A percentile compares a stretch with the other conserved stretches of the same genome.
Evolutionary conservation across 2,113 vertebrate species (phyloP).

Genomic region (Empidonax traillii): DNA sequence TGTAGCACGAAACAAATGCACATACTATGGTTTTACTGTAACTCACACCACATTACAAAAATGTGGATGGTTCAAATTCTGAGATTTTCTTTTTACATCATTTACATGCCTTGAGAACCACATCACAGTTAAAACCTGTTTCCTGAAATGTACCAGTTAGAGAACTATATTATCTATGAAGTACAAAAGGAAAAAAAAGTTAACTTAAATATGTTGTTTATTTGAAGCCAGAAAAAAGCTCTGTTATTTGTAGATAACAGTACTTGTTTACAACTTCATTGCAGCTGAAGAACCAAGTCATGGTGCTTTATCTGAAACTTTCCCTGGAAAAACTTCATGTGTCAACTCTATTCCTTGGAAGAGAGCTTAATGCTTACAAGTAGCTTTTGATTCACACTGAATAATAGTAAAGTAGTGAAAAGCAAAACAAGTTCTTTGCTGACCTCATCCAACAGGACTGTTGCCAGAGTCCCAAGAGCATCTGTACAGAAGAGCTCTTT

Average conservation of each 20-base stretch:
- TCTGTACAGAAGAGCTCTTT: neutral
- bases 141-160: neutral
- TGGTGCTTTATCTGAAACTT: neutral
- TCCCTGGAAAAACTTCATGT: neutral
- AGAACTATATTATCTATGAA: neutral
- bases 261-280: neutral
- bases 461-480: neutral
- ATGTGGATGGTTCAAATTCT: neutral
- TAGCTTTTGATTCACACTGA: neutral
- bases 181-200: neutral
- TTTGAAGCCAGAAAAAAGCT: neutral
- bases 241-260: neutral
- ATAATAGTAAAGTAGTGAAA: neutral
- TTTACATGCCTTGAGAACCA: neutral
- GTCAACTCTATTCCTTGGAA: neutral
- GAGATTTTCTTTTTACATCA: neutral
- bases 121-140: neutral
- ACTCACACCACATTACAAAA: neutral
- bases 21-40: neutral
- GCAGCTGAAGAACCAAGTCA: neutral
- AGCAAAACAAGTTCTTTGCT: neutral
- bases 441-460: neutral
- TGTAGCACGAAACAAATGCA: rapidly evolving
- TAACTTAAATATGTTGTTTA: neutral
- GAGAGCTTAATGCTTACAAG: neutral